These are phyloP conservation scores for Xanthorhoe spadicearia DNA, from an alignment of 2,888 invertebrate genomes.

Conservation along the genomic window DNA sequence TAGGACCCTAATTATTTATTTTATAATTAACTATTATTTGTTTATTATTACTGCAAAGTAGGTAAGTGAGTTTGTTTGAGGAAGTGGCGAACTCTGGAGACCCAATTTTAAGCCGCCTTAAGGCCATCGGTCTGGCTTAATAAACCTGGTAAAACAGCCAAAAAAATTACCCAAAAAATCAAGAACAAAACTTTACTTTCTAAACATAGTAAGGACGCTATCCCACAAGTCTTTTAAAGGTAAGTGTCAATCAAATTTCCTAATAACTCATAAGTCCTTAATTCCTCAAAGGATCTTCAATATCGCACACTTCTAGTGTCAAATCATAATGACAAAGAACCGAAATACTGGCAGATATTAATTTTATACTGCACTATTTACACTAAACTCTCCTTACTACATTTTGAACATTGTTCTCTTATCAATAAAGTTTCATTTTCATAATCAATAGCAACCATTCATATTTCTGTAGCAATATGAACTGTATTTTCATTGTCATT, in stretches of 20 bases:
- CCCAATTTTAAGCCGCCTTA: too few species aligned
- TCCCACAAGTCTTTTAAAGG: background rate
- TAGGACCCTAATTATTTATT: too few species aligned
- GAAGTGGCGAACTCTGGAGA: too few species aligned
- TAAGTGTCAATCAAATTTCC: conserved; percentile 28
- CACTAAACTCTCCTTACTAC: conserved; percentile 34
- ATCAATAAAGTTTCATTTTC: background rate
- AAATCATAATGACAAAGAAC: conserved; percentile 63
- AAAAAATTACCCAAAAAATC: too few species aligned
- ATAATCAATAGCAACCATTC: background rate
- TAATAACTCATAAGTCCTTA: conserved; percentile 39
- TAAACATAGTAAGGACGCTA: too few species aligned
- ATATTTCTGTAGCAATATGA: background rate
- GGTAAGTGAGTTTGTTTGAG: too few species aligned
- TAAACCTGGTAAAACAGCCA: too few species aligned
- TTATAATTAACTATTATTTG: too few species aligned
- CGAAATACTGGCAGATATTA: conserved; percentile 72
- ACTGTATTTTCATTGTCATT: background rate
- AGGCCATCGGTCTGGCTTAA: too few species aligned
- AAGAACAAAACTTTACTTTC: too few species aligned
- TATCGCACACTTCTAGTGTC: conserved; percentile 74
- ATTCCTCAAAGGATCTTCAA: conserved; percentile 65
- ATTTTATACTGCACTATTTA: conserved; percentile 54
- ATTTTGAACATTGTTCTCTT: conserved; percentile 25
- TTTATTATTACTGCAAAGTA: too few species aligned